Percentiles rank a stretch among this genome's conserved stretches.
Evolutionary conservation across 2,797 vertebrate species (phyloP).

Genomic region (Argentina silus): DNA sequence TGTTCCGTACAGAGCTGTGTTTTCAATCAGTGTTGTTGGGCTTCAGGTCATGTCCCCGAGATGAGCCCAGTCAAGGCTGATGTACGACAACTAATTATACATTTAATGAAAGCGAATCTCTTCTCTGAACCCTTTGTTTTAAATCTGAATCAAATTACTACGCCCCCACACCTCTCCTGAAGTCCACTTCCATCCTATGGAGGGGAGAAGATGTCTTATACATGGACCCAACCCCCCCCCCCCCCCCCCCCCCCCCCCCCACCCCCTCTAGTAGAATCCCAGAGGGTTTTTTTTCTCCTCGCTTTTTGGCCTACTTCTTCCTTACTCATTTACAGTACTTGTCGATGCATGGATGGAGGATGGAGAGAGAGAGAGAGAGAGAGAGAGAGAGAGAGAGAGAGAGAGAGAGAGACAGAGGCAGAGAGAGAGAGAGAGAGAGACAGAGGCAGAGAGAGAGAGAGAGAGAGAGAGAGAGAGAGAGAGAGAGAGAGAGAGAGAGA

Average conservation of each 20-base stretch:
- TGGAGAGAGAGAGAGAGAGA: background rate
- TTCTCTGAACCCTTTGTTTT: background rate
- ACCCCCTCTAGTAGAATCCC: too few relatives aligned
- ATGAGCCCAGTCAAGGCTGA: background rate
- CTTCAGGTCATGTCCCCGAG: background rate
- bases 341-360: background rate
- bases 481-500: background rate
- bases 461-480: too few relatives aligned
- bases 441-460: too few relatives aligned
- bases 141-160: background rate
- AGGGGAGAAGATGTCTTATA: background rate
- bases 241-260: too few relatives aligned
- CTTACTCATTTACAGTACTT: background rate
- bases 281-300: too few relatives aligned
- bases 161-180: background rate
- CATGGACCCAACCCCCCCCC: too few relatives aligned
- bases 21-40: background rate
- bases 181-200: background rate
- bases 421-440: too few relatives aligned
- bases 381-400: background rate
- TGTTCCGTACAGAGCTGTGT: background rate
- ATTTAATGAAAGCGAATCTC: background rate
- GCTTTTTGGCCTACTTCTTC: background rate
- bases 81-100: slow-evolving; percentile 6
- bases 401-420: too few relatives aligned